These are phyloP conservation scores for sheep (Ovis aries) DNA, from an alignment of 2,113 vertebrate genomes.

Conservation along the genomic window ARS-UI_Ramb_v3.0 NC_056063.1:8402501-8403000, in stretches of 20 bases:
- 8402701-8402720: not conserved
- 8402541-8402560: rapidly evolving
- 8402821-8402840: not conserved
- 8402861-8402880: not conserved
- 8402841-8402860: not conserved
- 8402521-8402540: not conserved
- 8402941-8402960: not conserved
- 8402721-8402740: not conserved
- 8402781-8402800: not conserved
- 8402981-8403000: not conserved
- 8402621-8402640: not conserved
- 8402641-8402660: not conserved
- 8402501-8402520: too few relatives aligned
- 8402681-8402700: not conserved
- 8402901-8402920: not conserved
- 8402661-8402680: not conserved
- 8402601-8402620: not conserved
- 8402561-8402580: not conserved
- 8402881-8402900: not conserved
- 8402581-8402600: not conserved
- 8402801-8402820: not conserved
- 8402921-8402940: not conserved
- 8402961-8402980: not conserved
- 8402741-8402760: not conserved
- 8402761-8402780: not conserved